Percentiles rank a stretch among this genome's conserved stretches.
These are phyloP conservation scores for Ophioderma brevispina DNA, from an alignment of 35 echinoderm and acorn worm genomes.

Conservation along the genomic window DNA sequence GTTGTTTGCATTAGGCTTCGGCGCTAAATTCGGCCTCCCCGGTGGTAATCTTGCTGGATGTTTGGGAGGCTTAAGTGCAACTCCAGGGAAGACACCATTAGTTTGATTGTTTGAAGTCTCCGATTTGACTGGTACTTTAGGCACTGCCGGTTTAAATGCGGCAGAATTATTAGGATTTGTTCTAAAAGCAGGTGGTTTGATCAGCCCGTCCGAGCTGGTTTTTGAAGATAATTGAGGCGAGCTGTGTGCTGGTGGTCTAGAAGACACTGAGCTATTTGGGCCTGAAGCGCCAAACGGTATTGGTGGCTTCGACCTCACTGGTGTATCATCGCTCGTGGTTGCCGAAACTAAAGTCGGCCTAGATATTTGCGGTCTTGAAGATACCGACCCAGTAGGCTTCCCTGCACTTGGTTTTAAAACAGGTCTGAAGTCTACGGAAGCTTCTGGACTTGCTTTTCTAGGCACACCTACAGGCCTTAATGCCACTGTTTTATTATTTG, in stretches of 20 bases:
- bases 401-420: background rate
- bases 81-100: background rate
- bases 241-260: background rate
- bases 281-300: background rate
- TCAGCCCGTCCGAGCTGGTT: no score
- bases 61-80: background rate
- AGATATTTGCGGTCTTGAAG: background rate
- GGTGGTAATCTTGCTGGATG: background rate
- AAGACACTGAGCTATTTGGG: background rate
- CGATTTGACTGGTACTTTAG: background rate
- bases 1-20: slow-evolving; percentile 32
- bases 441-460: slow-evolving; percentile 3
- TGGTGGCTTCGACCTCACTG: background rate
- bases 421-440: background rate
- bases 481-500: background rate
- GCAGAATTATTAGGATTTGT: background rate
- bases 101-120: no score
- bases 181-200: background rate
- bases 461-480: background rate
- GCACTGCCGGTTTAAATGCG: background rate
- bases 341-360: background rate
- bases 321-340: background rate
- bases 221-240: background rate
- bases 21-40: background rate
- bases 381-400: background rate